Evolutionary conservation across 2,888 invertebrate species (phyloP), one percentile per base, ranked within the genome.

Genomic region (Megalurothrips usitatus): DNA sequence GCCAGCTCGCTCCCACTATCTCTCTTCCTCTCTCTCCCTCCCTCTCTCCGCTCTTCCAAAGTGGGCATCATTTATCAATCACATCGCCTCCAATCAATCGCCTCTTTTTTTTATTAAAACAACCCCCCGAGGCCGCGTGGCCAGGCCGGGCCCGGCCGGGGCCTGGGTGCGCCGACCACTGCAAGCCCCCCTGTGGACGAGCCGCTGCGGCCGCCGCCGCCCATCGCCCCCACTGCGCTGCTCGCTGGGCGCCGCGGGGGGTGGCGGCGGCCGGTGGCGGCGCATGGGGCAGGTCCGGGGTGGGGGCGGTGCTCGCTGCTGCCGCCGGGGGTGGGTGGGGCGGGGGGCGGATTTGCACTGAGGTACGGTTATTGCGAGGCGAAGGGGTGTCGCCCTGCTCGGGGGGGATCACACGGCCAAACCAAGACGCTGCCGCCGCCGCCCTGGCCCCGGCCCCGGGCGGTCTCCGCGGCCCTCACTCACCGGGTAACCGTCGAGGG

Each of bases 51-150:
- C 63, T 63, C 63, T 9, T 63, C 68, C 68, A 68, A 68, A 68
- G 68, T 68, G 68, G 23, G 68, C 19, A 68, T 68, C 68, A 68
- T 68, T 68, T 68, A 68, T 68, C 68, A 68, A 68, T 68, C 68
- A 68, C 23, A 68, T 68, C 68, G 23, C 68, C 68, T 23, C 23
- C 68, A 68, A 68, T 68, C 68, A 11, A 68, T 23, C 68, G 23
- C 23, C 23, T 23, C 68, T 68, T 68, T 68, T 68, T 68, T 68
- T 68, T 68, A 68, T 68, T 68, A 68, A 68, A 68, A 68, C 68
- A 68, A 4, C 68, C 68, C 68, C 68, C 68, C 23, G 14, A 2
- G 58, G 58, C 2, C 14, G 17, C 52, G 52, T 52, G 58, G 19
- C 58, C 58, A 4, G 68, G 26, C 23, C 10, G n/a, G 9, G n/a